Percentiles rank a stretch among this genome's conserved stretches.
Evolutionary conservation across 2,113 vertebrate genomes (phyloP).

Genomic region (Felis catus): F.catus_Fca126_mat1.0 CM031415.1:146009501-146010000

Average conservation of each 20-base stretch:
- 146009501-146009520: background rate
- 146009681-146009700: background rate
- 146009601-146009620: slow-evolving; percentile 5
- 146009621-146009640: background rate
- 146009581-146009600: background rate
- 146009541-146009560: background rate
- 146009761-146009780: background rate
- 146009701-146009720: background rate
- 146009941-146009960: too few species aligned
- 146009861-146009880: background rate
- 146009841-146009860: background rate
- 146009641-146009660: background rate
- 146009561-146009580: background rate
- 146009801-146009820: slow-evolving; percentile 15
- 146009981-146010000: too few species aligned
- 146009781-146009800: background rate
- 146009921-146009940: too few species aligned
- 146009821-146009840: background rate
- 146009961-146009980: too few species aligned
- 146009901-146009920: background rate
- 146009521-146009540: background rate
- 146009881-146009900: background rate
- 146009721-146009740: background rate
- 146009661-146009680: background rate
- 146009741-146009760: background rate